Percentiles rank a stretch among this genome's conserved stretches.
phyloP scores from a whole-genome alignment of 2,797 vertebrate species.

The Clarias laeviceps region DNA sequence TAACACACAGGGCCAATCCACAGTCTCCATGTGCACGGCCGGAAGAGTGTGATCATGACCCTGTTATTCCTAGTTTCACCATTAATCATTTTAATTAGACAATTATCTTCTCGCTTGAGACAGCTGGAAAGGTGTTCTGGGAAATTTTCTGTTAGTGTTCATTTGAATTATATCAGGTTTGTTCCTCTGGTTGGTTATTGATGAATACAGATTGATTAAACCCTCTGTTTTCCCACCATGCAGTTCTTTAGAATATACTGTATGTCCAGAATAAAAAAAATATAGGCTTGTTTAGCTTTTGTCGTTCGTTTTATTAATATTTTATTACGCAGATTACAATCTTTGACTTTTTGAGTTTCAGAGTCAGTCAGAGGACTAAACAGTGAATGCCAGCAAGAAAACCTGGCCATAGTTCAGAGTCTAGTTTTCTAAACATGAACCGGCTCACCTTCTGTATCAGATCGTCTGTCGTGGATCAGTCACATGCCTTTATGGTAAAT shows the following conservation, averaged over 20 bases:
- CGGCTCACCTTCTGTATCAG: not conserved
- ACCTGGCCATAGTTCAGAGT: not conserved
- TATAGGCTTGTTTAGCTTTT: slow-evolving; percentile 17
- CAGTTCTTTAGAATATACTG: not conserved
- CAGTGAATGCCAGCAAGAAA: too few species aligned
- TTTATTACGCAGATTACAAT: not conserved
- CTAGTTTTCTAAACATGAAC: not conserved
- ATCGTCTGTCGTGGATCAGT: not conserved
- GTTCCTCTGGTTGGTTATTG: slow-evolving; percentile 1
- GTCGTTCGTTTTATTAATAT: not conserved
- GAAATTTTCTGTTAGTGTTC: too few species aligned
- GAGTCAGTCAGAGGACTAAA: not conserved
- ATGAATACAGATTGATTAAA: slow-evolving; percentile 37
- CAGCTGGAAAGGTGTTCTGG: not conserved
- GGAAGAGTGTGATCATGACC: slow-evolving; percentile 23
- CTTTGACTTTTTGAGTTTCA: not conserved
- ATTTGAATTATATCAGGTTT: slow-evolving; percentile 29
- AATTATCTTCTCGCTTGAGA: slow-evolving; percentile 14
- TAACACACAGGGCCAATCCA: not conserved
- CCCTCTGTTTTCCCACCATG: not conserved
- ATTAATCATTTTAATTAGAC: slow-evolving; percentile 44
- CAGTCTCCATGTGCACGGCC: not conserved
- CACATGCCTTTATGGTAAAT: not conserved
- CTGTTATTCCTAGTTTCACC: slow-evolving; percentile 26
- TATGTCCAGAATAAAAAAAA: not conserved